A percentile compares a stretch with the other conserved stretches of the same genome.
These are phyloP conservation scores for Morbakka virulenta DNA, from an alignment of 30 jellyfish, hydroid and myxozoan species.

Conservation along the genomic window DNA sequence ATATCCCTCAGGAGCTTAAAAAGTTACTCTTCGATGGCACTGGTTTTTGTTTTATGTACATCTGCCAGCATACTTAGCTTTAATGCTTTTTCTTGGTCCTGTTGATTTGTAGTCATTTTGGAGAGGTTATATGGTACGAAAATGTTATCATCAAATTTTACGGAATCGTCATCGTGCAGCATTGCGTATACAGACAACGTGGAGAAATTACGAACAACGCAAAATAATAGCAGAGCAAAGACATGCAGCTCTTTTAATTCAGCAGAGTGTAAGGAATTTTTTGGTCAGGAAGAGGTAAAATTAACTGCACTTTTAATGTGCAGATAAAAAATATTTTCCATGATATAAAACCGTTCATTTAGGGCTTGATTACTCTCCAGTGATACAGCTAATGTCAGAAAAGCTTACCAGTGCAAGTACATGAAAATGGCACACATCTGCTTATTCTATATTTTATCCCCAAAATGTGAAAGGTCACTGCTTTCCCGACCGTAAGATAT, in stretches of 20 bases:
- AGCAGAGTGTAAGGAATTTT: conserved; percentile 77
- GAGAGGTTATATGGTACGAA: conserved; percentile 86
- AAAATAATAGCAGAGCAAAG: neutral
- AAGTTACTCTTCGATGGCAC: too few relatives aligned
- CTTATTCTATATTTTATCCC: too few relatives aligned
- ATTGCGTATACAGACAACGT: conserved; percentile 69
- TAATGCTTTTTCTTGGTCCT: neutral
- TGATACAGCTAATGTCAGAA: too few relatives aligned
- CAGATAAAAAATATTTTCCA: too few relatives aligned
- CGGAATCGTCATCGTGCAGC: conserved; percentile 67
- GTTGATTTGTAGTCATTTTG: conserved; percentile 51
- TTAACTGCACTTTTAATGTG: too few relatives aligned
- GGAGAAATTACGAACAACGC: conserved; percentile 51
- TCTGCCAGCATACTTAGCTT: neutral
- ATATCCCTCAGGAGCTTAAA: too few relatives aligned
- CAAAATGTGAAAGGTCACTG: too few relatives aligned
- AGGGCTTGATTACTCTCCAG: too few relatives aligned
- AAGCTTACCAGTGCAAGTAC: too few relatives aligned
- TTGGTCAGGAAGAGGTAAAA: conserved; percentile 64
- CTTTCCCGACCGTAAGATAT: too few relatives aligned
- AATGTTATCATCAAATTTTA: conserved; percentile 21
- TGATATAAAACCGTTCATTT: too few relatives aligned
- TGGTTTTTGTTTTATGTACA: neutral
- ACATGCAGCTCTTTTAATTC: conserved; percentile 16
- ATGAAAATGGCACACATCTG: too few relatives aligned